These are phyloP conservation scores for Ennomos fuscantarius DNA, from an alignment of 2,888 invertebrate genomes.

Conservation along the genomic window DNA sequence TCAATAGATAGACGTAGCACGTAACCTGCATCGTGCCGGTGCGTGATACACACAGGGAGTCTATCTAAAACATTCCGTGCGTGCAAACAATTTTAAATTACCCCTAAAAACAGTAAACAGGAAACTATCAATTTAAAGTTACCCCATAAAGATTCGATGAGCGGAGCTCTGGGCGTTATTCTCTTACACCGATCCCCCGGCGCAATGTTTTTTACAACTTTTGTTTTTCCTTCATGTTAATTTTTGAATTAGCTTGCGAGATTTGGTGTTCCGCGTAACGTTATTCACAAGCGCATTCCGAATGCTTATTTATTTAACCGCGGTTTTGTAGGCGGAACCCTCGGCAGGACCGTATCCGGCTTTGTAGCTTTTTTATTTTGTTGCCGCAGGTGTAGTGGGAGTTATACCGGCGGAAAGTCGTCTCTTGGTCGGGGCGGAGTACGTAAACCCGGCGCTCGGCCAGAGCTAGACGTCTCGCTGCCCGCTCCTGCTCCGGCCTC, in stretches of 20 bases:
- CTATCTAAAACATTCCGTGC: constrained; percentile 67
- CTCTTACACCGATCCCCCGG: constrained; percentile 56
- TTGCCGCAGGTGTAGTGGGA: constrained; percentile 87
- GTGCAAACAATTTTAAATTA: constrained; percentile 75
- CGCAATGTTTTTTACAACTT: constrained; percentile 62
- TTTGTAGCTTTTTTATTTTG: constrained; percentile 84
- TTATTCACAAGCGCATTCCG: constrained; percentile 51
- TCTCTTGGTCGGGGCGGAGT: constrained; percentile 87
- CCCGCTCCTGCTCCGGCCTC: constrained; percentile 45
- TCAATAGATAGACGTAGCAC: constrained; percentile 64
- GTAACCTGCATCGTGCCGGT: constrained; percentile 70
- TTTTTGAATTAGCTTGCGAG: constrained; percentile 56
- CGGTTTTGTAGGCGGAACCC: constrained; percentile 65
- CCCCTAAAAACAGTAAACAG: constrained; percentile 72
- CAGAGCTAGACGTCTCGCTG: constrained; percentile 67
- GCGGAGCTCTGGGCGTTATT: constrained; percentile 62
- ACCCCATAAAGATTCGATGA: constrained; percentile 76
- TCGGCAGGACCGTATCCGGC: constrained; percentile 68
- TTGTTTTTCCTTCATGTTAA: constrained; percentile 61
- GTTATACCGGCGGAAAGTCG: constrained; percentile 87
- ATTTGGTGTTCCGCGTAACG: constrained; percentile 51
- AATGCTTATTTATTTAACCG: constrained; percentile 65
- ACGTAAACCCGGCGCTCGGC: constrained; percentile 83
- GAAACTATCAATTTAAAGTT: constrained; percentile 79
- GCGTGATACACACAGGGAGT: constrained; percentile 68